Percentiles rank a stretch among this genome's conserved stretches.
Conservation (phyloP, 2,797 vertebrate genomes). For the Cynopterus sphinx region DNA sequence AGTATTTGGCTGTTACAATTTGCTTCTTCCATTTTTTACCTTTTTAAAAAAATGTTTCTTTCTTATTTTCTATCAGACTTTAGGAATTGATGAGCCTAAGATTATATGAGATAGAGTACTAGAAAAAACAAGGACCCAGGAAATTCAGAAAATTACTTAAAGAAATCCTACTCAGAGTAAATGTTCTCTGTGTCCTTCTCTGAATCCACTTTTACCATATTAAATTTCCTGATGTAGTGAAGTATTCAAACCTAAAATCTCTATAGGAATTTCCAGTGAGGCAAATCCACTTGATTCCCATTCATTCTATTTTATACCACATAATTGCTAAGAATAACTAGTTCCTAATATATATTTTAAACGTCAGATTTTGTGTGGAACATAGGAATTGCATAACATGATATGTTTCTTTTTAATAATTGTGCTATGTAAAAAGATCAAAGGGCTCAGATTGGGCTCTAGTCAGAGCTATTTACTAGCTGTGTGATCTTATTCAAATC, state of each 20-base stretch:
- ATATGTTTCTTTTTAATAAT: constrained; percentile 46
- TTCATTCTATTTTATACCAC: constrained; percentile 15
- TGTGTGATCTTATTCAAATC: constrained; percentile 15
- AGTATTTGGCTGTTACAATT: not conserved
- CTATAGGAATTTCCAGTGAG: constrained; percentile 31
- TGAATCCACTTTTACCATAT: constrained; percentile 15
- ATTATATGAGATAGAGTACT: not conserved
- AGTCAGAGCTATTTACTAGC: constrained; percentile 4
- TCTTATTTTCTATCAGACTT: not conserved
- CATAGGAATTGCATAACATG: not conserved
- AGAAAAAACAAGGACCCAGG: constrained; percentile 13
- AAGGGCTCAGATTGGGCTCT: not conserved
- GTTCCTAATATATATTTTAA: constrained; percentile 8
- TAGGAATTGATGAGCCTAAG: not conserved
- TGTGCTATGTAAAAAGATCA: constrained; percentile 32
- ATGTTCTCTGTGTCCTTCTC: not conserved
- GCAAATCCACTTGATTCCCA: constrained; percentile 9
- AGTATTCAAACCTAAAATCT: constrained; percentile 43
- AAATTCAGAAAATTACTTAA: constrained; percentile 29
- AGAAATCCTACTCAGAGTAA: constrained; percentile 20
- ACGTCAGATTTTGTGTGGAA: constrained; percentile 27
- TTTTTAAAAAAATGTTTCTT: constrained; percentile 46
- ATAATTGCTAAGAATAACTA: constrained; percentile 24
- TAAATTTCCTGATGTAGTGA: constrained; percentile 11
- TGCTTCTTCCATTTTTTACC: not conserved